Evolutionary conservation across 1,140 invertebrate genomes (phyloP), one percentile per base, ranked within the genome.

Genomic region (Cylas formicarius): DNA sequence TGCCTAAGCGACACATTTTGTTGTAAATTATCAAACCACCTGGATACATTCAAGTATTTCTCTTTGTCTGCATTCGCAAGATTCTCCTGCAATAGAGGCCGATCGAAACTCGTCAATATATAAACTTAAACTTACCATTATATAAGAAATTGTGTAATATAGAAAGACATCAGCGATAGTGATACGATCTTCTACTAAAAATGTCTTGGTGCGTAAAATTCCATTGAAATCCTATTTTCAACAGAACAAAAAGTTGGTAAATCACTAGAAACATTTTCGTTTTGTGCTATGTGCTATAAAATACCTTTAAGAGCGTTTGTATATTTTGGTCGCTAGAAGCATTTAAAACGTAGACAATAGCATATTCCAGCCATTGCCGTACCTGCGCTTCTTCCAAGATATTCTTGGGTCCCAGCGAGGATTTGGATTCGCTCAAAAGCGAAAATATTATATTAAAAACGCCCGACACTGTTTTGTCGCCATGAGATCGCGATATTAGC

Each of bases 21-120:
- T 45, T 81, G 78, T 44, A 81, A 61, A 56, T 80, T 75, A 52
- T 80, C 74, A 53, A 77, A 81, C 79, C 79, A 81, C 45, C 79
- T 68, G 3, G 76, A 80, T 0, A 81, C 60, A 54, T 80, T 72
- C n/a, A 78, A 40, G 36, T 72, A 75, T 45, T 71, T 69, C 43
- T 76, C 77, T 42, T 79, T 80, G 3, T 79, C 75, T 44, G 74
- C 65, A 14, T 68, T 65, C 1, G 64, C 66, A 19, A 81, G 58
- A 16, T 63, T 67, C 51, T 60, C 63, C 72, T 73, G 38, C 3
- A 68, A 64, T 36, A 40, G 34, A 58, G 44, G 45, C 34, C 50
- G 14, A 50, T 41, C 21, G 26, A 35, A 49, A 42, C 22, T 41
- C 19, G 21, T 16, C 42, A 14, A 42, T 14, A 32, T 36, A 44